Percentiles rank a stretch among this genome's conserved stretches.
phyloP scores from a whole-genome alignment of 2,797 vertebrate genomes.

The Oceanodroma leucorhoa region DNA sequence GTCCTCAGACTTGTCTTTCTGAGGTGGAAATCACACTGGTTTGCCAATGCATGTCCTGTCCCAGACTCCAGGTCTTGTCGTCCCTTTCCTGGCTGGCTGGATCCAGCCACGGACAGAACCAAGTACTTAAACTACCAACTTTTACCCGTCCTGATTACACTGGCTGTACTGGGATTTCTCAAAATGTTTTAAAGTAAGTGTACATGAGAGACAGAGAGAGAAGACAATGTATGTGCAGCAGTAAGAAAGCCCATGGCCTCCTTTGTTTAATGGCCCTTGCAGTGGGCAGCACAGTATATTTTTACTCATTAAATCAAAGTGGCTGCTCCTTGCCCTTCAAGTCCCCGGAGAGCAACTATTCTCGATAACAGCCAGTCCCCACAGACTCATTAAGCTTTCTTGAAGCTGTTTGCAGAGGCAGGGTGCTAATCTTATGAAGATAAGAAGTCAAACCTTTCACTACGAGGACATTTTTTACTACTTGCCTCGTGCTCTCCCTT shows the following conservation, averaged over 20 bases:
- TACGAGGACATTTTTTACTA: conserved; percentile 31
- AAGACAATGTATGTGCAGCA: not conserved
- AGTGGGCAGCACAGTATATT: conserved; percentile 17
- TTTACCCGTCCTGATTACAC: not conserved
- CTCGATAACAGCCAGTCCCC: conserved; percentile 24
- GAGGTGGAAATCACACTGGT: not conserved
- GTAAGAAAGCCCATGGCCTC: not conserved
- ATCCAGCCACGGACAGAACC: not conserved
- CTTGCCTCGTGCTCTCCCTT: conserved; percentile 39
- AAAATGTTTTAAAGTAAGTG: not conserved
- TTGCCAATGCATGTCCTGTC: not conserved
- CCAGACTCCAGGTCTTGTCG: not conserved
- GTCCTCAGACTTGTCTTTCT: not conserved
- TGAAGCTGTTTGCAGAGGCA: conserved; percentile 54
- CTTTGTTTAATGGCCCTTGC: not conserved
- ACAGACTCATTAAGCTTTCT: conserved; percentile 43
- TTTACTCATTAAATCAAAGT: conserved; percentile 44
- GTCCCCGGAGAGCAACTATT: not conserved
- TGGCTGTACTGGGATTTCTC: not conserved
- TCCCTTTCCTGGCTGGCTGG: not conserved
- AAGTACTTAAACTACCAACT: not conserved
- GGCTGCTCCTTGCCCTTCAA: conserved; percentile 31
- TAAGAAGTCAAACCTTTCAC: conserved; percentile 66
- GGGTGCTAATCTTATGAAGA: conserved; percentile 69
- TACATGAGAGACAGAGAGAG: not conserved